Evolutionary conservation across 2,888 invertebrate species (phyloP), one percentile per base, ranked within the genome.

Genomic region (Dryomyza anilis): DNA sequence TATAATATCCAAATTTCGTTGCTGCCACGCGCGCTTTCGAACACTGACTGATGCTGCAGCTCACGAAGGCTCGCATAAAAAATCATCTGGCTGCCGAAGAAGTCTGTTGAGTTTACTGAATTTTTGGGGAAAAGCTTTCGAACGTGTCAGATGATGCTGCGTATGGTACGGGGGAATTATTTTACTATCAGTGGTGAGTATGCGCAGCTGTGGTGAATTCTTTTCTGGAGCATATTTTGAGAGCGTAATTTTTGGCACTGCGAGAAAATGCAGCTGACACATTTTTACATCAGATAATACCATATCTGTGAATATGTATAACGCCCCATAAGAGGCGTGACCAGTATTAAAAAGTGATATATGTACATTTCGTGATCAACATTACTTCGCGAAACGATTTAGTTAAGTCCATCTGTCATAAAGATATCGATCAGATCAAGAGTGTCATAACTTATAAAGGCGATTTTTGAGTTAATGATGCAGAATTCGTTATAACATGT

Each of bases 21-120:
- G 43, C 53, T 39, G 45, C 45, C 61, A 61, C 43, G 43, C 61
- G 61, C 61, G 43, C 61, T 52, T 43, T 43, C 29, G 21, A 53
- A 61, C 43, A 52, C 52, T 19, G 53, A 61, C 61, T 61, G 61
- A 61, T 61, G 61, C 61, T 53, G 43, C 23, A 59, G 10, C 23
- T 10, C 23, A 23, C 48, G 23, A 14, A 33, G 59, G 29, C 21
- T n/a, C 43, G 25, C 16, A 53, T 33, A 39, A 52, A n/a, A 61
- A 61, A 52, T 43, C 61, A n/a, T 61, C 29, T 33, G 29, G 8
- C 8, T 12, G n/a, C 25, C n/a, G 19, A 10, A 25, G 29, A 29
- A 45, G 45, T n/a, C n/a, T 36, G 52, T 50, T 50, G 60, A 36
- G 10, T 60, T 60, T 8, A n/a, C 19, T 23, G 29, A n/a, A n/a